Evolutionary conservation across 1,140 invertebrate species (phyloP).

Genomic region (Micrasema longulum): DNA sequence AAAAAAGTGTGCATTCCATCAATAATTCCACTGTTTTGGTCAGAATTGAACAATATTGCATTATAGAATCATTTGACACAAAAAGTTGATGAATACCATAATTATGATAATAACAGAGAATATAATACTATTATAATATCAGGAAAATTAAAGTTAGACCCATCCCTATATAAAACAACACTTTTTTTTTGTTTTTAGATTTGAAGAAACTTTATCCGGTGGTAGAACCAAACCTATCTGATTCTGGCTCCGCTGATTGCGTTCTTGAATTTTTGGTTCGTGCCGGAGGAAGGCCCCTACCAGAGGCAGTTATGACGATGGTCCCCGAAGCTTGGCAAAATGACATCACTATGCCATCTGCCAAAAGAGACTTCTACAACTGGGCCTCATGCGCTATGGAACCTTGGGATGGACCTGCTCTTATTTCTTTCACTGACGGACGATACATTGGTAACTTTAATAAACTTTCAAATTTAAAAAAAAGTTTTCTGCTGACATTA

Average conservation of each 20-base stretch:
- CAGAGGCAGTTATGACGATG: slow-evolving; percentile 99
- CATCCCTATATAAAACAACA: too few species aligned
- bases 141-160: too few species aligned
- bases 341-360: slow-evolving; percentile 89
- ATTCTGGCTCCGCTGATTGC: slow-evolving; percentile 97
- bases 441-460: slow-evolving; percentile 89
- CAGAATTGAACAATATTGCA: too few species aligned
- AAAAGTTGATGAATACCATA: too few species aligned
- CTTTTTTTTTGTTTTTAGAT: slow-evolving; percentile 72
- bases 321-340: slow-evolving; percentile 99
- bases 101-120: too few species aligned
- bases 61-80: too few species aligned
- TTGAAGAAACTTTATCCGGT: slow-evolving; percentile 95
- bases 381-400: slow-evolving; percentile 98
- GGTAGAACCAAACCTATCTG: slow-evolving; percentile 96
- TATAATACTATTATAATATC: too few species aligned
- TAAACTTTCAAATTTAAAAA: too few species aligned
- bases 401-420: slow-evolving; percentile 97
- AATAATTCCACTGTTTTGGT: too few species aligned
- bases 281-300: slow-evolving; percentile 89
- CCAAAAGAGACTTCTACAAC: slow-evolving; percentile 96
- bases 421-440: slow-evolving; percentile 98
- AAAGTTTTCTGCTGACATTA: too few species aligned
- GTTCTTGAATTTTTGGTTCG: slow-evolving; percentile 97
- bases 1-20: too few species aligned